These are phyloP conservation scores for Sebastes steindachneri DNA, from an alignment of 2,797 vertebrate species.

Conservation along the genomic window DNA sequence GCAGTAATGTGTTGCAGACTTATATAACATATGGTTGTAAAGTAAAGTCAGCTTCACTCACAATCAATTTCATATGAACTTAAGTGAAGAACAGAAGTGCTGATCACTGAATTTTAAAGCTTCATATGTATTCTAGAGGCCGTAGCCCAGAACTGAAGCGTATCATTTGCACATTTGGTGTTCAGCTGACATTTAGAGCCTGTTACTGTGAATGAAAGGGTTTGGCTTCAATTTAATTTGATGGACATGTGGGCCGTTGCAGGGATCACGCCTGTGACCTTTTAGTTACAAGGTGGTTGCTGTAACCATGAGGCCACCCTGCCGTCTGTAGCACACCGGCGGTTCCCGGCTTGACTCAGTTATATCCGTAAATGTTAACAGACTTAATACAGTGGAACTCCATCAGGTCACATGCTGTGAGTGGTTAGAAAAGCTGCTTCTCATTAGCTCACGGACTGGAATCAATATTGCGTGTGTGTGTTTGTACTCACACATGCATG, in stretches of 20 bases:
- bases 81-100: constrained; percentile 3
- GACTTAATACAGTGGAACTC: constrained; percentile 61
- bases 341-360: constrained; percentile 49
- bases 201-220: constrained; percentile 17
- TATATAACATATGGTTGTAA: not conserved
- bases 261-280: constrained; percentile 54
- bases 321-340: constrained; percentile 35
- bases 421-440: constrained; percentile 59
- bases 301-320: constrained; percentile 63
- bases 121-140: not conserved
- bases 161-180: constrained; percentile 44
- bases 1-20: not conserved
- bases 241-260: constrained; percentile 50
- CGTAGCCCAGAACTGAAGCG: not conserved
- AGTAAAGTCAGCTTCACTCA: not conserved
- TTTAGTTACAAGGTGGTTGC: constrained; percentile 61
- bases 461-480: constrained; percentile 39
- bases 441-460: constrained; percentile 61
- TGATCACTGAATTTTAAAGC: constrained; percentile 12
- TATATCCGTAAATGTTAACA: constrained; percentile 69
- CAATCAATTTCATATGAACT: not conserved
- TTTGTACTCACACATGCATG: not conserved
- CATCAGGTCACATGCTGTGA: constrained; percentile 60
- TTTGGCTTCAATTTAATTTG: constrained; percentile 45
- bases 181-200: constrained; percentile 25